These are phyloP conservation scores for Diabrotica balteata DNA, from an alignment of 2,888 invertebrate genomes.

Conservation along the genomic window DNA sequence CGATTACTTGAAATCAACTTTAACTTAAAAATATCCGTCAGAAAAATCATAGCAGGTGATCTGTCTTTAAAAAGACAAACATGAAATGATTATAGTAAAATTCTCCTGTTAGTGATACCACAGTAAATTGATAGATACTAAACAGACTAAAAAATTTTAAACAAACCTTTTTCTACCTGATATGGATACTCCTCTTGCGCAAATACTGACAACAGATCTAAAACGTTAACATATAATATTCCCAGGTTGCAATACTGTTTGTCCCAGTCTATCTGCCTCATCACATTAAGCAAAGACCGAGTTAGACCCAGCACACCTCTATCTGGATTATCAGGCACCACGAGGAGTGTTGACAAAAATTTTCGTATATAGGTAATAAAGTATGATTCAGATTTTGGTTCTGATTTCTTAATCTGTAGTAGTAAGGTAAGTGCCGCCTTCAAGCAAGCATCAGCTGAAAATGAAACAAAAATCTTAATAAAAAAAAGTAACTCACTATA, in stretches of 20 bases:
- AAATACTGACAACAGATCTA: constrained; percentile 81
- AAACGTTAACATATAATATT: constrained; percentile 74
- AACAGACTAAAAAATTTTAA: too few species aligned
- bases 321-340: constrained; percentile 90
- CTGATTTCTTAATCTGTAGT: constrained; percentile 80
- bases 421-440: constrained; percentile 85
- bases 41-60: too few species aligned
- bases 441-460: constrained; percentile 89
- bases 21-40: too few species aligned
- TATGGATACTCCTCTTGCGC: constrained; percentile 86
- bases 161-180: constrained; percentile 79
- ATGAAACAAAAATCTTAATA: background rate
- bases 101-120: too few species aligned
- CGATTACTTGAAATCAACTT: too few species aligned
- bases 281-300: constrained; percentile 80
- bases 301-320: constrained; percentile 84
- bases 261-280: constrained; percentile 78
- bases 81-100: too few species aligned
- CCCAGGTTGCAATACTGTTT: constrained; percentile 71
- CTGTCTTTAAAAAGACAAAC: too few species aligned
- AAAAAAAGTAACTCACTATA: too few species aligned
- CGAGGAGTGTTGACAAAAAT: constrained; percentile 81
- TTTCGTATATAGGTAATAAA: constrained; percentile 75
- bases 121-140: too few species aligned
- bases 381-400: constrained; percentile 75